Percentiles rank a stretch among this genome's conserved stretches.
Evolutionary conservation across 2,888 invertebrate species (phyloP).

Genomic region (Chloroclystis v-ata): DNA sequence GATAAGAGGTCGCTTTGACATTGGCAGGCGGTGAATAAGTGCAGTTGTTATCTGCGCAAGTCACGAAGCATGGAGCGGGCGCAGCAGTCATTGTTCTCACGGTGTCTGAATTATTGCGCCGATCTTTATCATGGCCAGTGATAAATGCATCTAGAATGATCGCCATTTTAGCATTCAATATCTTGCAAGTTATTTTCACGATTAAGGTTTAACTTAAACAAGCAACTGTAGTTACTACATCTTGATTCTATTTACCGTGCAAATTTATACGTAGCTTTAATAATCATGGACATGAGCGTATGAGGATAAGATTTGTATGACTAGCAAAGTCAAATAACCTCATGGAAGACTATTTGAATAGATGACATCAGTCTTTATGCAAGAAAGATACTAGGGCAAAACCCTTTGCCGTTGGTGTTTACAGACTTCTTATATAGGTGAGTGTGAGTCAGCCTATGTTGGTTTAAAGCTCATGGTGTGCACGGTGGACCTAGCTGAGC

Average conservation of each 20-base stretch:
- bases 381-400: constrained; percentile 37
- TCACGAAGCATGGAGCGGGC: constrained; percentile 51
- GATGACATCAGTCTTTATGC: constrained; percentile 35
- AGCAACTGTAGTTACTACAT: background rate
- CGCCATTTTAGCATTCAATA: constrained; percentile 9
- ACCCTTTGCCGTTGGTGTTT: constrained; percentile 36
- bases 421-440: constrained; percentile 39
- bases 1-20: constrained; percentile 26
- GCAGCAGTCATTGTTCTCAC: constrained; percentile 55
- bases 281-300: constrained; percentile 8
- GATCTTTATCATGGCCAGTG: constrained; percentile 57
- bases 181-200: constrained; percentile 20
- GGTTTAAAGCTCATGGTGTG: constrained; percentile 42
- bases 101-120: constrained; percentile 54
- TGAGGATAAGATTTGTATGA: constrained; percentile 16
- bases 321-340: constrained; percentile 16
- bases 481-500: constrained; percentile 46
- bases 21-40: constrained; percentile 17
- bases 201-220: constrained; percentile 2
- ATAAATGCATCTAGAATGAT: constrained; percentile 51
- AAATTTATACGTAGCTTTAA: constrained; percentile 4
- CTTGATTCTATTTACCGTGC: background rate
- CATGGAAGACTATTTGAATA: constrained; percentile 25
- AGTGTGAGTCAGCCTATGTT: constrained; percentile 58
- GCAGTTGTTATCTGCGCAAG: constrained; percentile 34